phyloP scores from a whole-genome alignment of 2,797 vertebrate genomes.

The Myotis vivesi region DNA sequence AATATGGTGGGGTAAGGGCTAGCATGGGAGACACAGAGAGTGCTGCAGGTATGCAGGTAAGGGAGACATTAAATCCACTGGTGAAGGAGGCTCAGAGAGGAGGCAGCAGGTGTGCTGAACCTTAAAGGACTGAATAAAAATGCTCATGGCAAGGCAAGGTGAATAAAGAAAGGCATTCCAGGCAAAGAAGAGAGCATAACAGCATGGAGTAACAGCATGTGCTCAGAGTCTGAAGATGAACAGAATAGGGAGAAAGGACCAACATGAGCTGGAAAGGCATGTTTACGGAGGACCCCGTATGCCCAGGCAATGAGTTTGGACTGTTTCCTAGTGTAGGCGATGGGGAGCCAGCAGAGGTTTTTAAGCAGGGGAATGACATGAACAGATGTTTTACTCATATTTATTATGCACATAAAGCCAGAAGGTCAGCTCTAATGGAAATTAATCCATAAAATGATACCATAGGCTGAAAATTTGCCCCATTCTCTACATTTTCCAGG shows the following conservation, averaged over 20 bases:
- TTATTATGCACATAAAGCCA: constrained; percentile 60
- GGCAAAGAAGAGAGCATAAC: background rate
- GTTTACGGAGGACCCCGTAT: background rate
- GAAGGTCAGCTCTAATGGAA: constrained; percentile 67
- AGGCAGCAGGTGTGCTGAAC: background rate
- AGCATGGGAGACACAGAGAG: background rate
- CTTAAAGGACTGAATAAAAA: background rate
- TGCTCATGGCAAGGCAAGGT: background rate
- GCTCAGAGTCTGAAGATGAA: background rate
- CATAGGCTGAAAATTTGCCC: constrained; percentile 64
- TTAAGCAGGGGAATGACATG: constrained; percentile 41
- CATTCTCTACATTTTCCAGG: constrained; percentile 62
- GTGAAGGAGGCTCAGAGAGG: background rate
- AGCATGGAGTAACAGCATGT: background rate
- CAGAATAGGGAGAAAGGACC: background rate
- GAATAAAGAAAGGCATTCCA: background rate
- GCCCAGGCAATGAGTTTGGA: constrained; percentile 15
- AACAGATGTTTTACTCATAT: constrained; percentile 74
- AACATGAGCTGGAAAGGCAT: background rate
- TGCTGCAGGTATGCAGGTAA: background rate
- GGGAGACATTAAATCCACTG: background rate
- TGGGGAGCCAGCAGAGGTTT: constrained; percentile 8
- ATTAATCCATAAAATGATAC: constrained; percentile 76
- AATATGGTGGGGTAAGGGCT: background rate
- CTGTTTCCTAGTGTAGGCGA: background rate